Evolutionary conservation across 2,113 vertebrate species (phyloP), one percentile per base, ranked within the genome.

Genomic region (Ranitomeya variabilis): DNA sequence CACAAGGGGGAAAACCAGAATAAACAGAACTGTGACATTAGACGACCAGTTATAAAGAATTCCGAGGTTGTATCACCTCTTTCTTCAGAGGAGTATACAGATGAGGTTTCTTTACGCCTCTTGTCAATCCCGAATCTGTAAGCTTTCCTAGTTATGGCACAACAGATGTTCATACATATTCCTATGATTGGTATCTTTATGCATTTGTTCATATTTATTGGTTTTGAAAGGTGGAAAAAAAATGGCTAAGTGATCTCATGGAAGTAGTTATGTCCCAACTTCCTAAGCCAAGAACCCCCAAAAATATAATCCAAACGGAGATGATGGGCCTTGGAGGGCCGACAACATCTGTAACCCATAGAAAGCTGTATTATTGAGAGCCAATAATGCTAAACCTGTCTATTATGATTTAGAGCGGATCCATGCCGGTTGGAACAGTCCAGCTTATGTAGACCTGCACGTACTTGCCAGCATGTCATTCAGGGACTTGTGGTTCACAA

Each of bases 331-430:
- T 57, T 23, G 78, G 78, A 59, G 4, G 21, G 1, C 26, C 31
- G 12, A 18, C 78, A 80, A 80, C 78, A 80, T 59, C 21, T 80
- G 78, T 60, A 26, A n/a, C 55, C 59, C 77, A 80, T 10, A 59
- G 15, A 59, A 59, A 23, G 13, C 52, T 76, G 23, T 57, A 80
- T 18, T 21, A 14, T 60, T 16, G 12, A 18, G 77, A 26, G n/a
- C 77, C 52, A 80, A 57, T 4, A 16, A 73, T 4, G n/a, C 7
- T 37, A 45, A 9, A 11, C n/a, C 66, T 23, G n/a, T 45, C 19
- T 74, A 73, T 16, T 31, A 11, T 31, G 26, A 73, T 37, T 73
- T 73, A 73, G 23, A 73, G 4, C 1, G 15, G 13, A 26, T 31
- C 26, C 18, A 15, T 71, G 14, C 69, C 23, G 26, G 9, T 26